phyloP scores from a whole-genome alignment of 2,888 invertebrate species.

The Chesias legatella region DNA sequence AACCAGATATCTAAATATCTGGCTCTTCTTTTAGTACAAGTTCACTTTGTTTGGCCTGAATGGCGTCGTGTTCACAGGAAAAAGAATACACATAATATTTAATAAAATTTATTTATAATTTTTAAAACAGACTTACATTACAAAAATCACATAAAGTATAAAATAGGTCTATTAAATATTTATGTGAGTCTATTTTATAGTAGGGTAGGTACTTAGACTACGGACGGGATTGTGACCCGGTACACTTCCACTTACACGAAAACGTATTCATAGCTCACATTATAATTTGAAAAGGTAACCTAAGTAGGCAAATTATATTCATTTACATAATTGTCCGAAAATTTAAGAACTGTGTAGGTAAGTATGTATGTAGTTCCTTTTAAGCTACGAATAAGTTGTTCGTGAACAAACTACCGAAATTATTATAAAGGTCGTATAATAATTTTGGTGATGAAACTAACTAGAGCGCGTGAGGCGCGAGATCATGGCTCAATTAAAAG shows the following conservation, averaged over 20 bases:
- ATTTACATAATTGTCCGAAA: conserved; percentile 19
- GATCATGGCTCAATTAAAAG: conserved; percentile 83
- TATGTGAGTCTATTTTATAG: conserved; percentile 79
- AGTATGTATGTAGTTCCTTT: conserved; percentile 5
- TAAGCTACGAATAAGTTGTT: conserved; percentile 58
- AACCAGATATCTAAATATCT: no score
- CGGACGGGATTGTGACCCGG: conserved; percentile 79
- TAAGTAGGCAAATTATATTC: conserved; percentile 13
- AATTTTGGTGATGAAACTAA: conserved; percentile 55
- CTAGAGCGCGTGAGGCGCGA: conserved; percentile 66
- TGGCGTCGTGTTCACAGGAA: no score
- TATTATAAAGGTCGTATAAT: conserved; percentile 37
- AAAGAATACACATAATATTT: conserved; percentile 29
- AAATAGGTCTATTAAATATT: conserved; percentile 80
- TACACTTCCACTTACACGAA: conserved; percentile 71
- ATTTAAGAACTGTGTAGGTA: conserved; percentile 20
- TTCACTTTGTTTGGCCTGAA: no score
- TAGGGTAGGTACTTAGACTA: conserved; percentile 78
- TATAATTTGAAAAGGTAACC: conserved; percentile 1
- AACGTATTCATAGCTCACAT: conserved; percentile 58
- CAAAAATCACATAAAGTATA: conserved; percentile 79
- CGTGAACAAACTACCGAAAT: conserved; percentile 60
- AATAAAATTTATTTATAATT: conserved; percentile 68
- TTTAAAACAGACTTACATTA: conserved; percentile 80
- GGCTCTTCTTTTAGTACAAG: no score